Percentiles rank a stretch among this genome's conserved stretches.
These are phyloP conservation scores for Stomorhina lunata DNA, from an alignment of 2,888 invertebrate genomes.

Conservation along the genomic window DNA sequence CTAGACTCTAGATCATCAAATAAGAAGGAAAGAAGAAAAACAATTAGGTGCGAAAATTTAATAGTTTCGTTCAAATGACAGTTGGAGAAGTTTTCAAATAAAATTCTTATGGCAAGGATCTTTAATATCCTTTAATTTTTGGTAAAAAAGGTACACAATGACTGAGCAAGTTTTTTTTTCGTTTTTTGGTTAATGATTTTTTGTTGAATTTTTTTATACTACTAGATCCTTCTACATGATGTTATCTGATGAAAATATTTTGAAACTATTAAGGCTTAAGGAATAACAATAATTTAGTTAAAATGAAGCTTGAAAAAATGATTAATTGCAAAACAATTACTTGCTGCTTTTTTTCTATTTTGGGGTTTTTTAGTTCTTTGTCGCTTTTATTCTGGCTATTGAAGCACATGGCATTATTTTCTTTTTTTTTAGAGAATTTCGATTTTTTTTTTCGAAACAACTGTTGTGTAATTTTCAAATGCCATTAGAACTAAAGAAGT, in stretches of 20 bases:
- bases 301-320: conserved; percentile 43
- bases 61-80: conserved; percentile 58
- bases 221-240: not conserved
- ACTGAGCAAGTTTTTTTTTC: conserved; percentile 42
- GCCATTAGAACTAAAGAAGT: no score
- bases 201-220: not conserved
- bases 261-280: conserved; percentile 48
- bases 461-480: conserved; percentile 42
- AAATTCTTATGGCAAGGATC: conserved; percentile 11
- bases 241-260: conserved; percentile 55
- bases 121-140: conserved; percentile 18
- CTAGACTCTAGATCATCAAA: not conserved
- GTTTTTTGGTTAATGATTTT: conserved; percentile 35
- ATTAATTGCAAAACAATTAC: conserved; percentile 65
- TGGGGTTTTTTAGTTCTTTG: conserved; percentile 21
- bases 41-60: conserved; percentile 62
- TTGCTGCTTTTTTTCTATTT: conserved; percentile 35
- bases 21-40: conserved; percentile 13
- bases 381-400: conserved; percentile 2
- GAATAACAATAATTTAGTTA: conserved; percentile 1
- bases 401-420: conserved; percentile 58
- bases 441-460: conserved; percentile 7
- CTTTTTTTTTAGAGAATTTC: not conserved
- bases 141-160: conserved; percentile 41
- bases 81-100: conserved; percentile 25